These are phyloP conservation scores for Forbesichthys papilliferus DNA, from an alignment of 2,113 vertebrate species.

Conservation along the genomic window DNA sequence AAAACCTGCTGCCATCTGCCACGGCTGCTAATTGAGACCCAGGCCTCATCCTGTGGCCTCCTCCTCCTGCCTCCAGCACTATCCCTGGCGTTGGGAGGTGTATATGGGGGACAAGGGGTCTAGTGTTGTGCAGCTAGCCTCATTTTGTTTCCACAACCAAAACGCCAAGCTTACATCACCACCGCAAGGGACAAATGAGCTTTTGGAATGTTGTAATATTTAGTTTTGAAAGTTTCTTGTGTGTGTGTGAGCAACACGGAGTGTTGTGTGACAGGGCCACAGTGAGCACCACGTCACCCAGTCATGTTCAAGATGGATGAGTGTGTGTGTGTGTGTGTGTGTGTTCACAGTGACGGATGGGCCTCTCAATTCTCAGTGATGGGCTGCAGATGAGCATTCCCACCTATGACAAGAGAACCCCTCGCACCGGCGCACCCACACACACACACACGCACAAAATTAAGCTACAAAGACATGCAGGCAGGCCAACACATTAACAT, in stretches of 20 bases:
- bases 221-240: not conserved
- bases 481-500: not conserved
- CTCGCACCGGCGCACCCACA: not conserved
- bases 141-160: too few species aligned
- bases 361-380: not conserved
- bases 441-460: not conserved
- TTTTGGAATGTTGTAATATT: not conserved
- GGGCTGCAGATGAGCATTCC: not conserved
- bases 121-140: too few species aligned
- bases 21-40: slow-evolving; percentile 19
- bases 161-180: too few species aligned
- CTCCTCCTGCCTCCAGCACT: not conserved
- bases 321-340: not conserved
- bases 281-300: not conserved
- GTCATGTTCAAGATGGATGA: not conserved
- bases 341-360: not conserved
- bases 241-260: not conserved
- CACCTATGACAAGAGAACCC: not conserved
- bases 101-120: too few species aligned
- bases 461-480: not conserved
- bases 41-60: slow-evolving; percentile 4
- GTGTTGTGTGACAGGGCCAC: not conserved
- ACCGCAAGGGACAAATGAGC: too few species aligned
- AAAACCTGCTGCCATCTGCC: slow-evolving; percentile 39
- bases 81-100: not conserved